Evolutionary conservation across 2,888 invertebrate species (phyloP).

Genomic region (Amphipoea lucens): DNA sequence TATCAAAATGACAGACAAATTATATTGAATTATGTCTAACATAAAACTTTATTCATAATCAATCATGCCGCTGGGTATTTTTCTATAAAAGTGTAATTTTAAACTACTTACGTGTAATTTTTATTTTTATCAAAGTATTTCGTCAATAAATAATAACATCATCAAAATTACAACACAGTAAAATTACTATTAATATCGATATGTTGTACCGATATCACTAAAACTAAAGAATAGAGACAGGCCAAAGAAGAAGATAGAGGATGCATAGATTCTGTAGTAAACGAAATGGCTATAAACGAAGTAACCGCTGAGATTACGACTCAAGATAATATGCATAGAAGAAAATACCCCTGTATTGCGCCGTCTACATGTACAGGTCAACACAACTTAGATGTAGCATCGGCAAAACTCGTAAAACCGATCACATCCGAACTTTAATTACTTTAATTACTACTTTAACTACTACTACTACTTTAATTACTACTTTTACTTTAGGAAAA

Average conservation of each 20-base stretch:
- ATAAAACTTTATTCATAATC: constrained; percentile 17
- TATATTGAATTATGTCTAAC: constrained; percentile 12
- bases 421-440: too few species aligned
- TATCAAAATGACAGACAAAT: constrained; percentile 48
- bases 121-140: constrained; percentile 19
- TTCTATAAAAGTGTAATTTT: constrained; percentile 55
- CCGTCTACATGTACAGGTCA: too few species aligned
- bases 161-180: constrained; percentile 13
- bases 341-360: neutral
- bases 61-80: constrained; percentile 26
- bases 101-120: constrained; percentile 28
- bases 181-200: constrained; percentile 28
- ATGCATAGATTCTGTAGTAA: constrained; percentile 6
- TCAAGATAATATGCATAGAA: neutral
- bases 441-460: too few species aligned
- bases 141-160: constrained; percentile 21
- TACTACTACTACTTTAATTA: too few species aligned
- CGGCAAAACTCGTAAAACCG: too few species aligned
- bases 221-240: constrained; percentile 24
- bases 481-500: too few species aligned
- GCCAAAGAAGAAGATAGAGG: neutral
- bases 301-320: constrained; percentile 24
- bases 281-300: neutral
- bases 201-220: constrained; percentile 26
- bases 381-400: too few species aligned